Base-by-base conservation (phyloP, 2,113 vertebrate genomes). In the Bubo bubo region DNA sequence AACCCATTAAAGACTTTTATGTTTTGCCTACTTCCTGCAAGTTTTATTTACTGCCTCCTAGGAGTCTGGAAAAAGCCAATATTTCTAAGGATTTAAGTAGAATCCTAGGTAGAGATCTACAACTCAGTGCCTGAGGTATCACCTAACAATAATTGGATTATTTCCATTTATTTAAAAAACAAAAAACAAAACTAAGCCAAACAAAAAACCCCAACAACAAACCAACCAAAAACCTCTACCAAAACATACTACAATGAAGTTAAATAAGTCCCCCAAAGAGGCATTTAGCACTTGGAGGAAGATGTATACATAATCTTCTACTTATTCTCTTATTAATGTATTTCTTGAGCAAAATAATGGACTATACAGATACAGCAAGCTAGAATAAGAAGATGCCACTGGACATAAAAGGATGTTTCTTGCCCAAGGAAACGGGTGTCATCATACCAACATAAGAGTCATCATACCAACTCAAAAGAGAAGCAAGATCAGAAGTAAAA, bases 1-100 rank as follows among this genome's bases (percentile, higher is more conserved):
- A 96, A 95, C 28, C n/a, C 71, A 67, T 86, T 79, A 58, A 85
- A 96, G 37, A 66, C 66, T 59, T 14, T 14, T 9, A 30, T 19
- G 27, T 12, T 75, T 41, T 83, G 15, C 34, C 45, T 32, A 0
- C 8, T 47, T 79, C 8, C 75, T 90, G 63, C 19, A 88, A 30
- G 14, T 93, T 81, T 91, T 50, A 63, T 68, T 87, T 72, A 15
- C 18, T 34, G 11, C 27, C 8, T 60, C 22, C 11, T 52, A 59
- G 10, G 13, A 72, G 6, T 12, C 56, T 14, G 3, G 24, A 64
- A 72, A 79, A 60, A 32, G 55, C 13, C 17, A 74, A 4, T 2
- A 63, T 24, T 76, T 75, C 12, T 28, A 23, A 74, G 26, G 12
- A 90, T 77, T 80, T 35, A 41, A 77, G 14, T 28, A 74, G 52